Conservation (phyloP, 2,888 invertebrate genomes). For the Atherix ibis region DNA sequence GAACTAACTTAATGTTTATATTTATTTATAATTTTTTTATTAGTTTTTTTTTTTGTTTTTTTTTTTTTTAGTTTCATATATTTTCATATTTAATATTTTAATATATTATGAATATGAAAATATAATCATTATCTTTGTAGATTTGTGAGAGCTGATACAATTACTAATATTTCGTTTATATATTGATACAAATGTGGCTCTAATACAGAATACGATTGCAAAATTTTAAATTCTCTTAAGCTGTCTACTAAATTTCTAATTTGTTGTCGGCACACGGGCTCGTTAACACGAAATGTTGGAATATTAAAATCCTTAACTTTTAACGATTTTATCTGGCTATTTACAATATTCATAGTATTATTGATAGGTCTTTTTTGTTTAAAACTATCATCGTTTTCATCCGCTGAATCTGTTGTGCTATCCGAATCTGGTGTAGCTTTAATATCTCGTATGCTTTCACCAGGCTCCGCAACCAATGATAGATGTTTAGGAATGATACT, state of each 20-base stretch:
- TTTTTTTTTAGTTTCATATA: no score
- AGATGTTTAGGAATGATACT: conserved; percentile 27
- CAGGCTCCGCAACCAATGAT: conserved; percentile 27
- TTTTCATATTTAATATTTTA: no score
- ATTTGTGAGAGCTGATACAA: conserved; percentile 26
- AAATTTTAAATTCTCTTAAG: conserved; percentile 24
- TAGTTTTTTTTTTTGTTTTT: no score
- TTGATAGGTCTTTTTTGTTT: conserved; percentile 1
- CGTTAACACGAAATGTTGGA: conserved; percentile 24
- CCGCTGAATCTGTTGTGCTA: conserved; percentile 21
- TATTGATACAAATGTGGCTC: conserved; percentile 24
- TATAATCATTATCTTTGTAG: conserved; percentile 28
- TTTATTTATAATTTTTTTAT: no score
- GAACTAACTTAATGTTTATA: no score
- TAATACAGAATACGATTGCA: conserved; percentile 23
- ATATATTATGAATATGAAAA: no score
- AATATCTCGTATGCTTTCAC: conserved; percentile 18
- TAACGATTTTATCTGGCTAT: conserved; percentile 24
- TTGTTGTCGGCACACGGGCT: conserved; percentile 25
- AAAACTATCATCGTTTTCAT: conserved; percentile 17
- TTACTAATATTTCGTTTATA: conserved; percentile 27
- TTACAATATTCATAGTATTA: conserved; percentile 19
- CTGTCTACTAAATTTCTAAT: conserved; percentile 22
- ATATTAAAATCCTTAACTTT: conserved; percentile 22
- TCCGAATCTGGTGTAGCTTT: conserved; percentile 15